phyloP scores from a whole-genome alignment of 2,113 vertebrate species.

The Tachysurus vachellii region DNA sequence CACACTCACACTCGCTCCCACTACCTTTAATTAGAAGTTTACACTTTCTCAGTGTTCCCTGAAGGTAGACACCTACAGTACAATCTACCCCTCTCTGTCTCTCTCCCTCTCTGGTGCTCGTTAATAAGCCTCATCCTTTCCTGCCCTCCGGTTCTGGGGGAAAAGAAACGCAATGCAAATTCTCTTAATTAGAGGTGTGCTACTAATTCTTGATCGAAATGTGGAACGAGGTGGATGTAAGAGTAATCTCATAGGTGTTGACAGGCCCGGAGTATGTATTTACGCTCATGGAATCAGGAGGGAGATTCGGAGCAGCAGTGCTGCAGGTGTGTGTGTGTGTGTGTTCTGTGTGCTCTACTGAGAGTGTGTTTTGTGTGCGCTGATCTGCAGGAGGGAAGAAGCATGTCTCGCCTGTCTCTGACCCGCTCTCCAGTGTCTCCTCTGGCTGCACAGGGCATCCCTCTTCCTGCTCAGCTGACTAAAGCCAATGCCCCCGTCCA shows the following conservation, averaged over 20 bases:
- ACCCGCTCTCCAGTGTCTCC: constrained; percentile 98
- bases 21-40: constrained; percentile 99
- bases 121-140: constrained; percentile 95
- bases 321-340: constrained; percentile 33
- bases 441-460: constrained; percentile 95
- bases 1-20: constrained; percentile 84
- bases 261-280: constrained; percentile 68
- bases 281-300: constrained; percentile 60
- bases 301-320: constrained; percentile 23
- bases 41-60: constrained; percentile 90
- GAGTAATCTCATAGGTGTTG: constrained; percentile 89
- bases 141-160: constrained; percentile 82
- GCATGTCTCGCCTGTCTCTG: constrained; percentile 97
- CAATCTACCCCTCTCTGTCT: constrained; percentile 69
- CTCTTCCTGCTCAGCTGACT: constrained; percentile 95
- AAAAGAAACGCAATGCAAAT: constrained; percentile 89
- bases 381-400: constrained; percentile 90
- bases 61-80: constrained; percentile 72
- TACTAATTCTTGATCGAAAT: constrained; percentile 93
- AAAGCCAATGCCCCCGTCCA: constrained; percentile 97
- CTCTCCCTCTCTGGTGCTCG: constrained; percentile 75
- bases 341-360: constrained; percentile 27
- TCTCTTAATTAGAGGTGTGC: constrained; percentile 95
- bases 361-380: constrained; percentile 46
- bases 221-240: constrained; percentile 85